Evolutionary conservation across 1,140 invertebrate species (phyloP), one percentile per base, ranked within the genome.

Genomic region (Zelostemma sp.): DNA sequence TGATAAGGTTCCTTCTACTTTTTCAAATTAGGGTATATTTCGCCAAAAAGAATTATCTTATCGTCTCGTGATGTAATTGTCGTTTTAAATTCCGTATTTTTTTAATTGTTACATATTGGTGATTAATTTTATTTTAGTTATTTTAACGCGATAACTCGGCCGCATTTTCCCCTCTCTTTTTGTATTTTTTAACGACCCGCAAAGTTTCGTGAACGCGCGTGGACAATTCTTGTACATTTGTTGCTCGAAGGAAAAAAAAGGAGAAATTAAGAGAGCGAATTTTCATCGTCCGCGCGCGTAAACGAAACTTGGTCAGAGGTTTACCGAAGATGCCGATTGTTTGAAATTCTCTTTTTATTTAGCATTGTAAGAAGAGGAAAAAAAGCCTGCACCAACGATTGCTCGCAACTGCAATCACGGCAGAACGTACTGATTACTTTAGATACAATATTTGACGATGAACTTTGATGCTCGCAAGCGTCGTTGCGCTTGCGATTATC

Each of bases 401-500:
- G 75, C 72, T 61, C 71, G 54, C 51, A 55, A 73, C 43, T 45
- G 55, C 63, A 21, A 65, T 71, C 70, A 68, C 58, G 58, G 72
- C 64, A 78, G 75, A 81, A 75, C 72, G 80, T 77, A 82, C 78
- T 81, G 79, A 82, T 75, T 81, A 80, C 65, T 80, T 81, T 78
- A 82, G 74, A 81, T 72, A 71, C 72, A 72, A 79, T 51, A 66
- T 65, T 64, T 68, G 71, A 75, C 66, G 59, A 65, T 77, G 72
- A 73, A 76, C 69, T 75, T 77, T 76, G 72, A 76, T 73, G 47
- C 21, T 9, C 19, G 33, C 21, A 2, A 21, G 41, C 12, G 55
- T 1, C 17, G 4, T 19, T 4, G 14, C 41, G 41, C 41, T 11
- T 14, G 41, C 41, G 41, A 2, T 1, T 25, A 55, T 55, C 53